phyloP scores from a whole-genome alignment of 2,113 vertebrate genomes.

The Phrynocephalus versicolor region DNA sequence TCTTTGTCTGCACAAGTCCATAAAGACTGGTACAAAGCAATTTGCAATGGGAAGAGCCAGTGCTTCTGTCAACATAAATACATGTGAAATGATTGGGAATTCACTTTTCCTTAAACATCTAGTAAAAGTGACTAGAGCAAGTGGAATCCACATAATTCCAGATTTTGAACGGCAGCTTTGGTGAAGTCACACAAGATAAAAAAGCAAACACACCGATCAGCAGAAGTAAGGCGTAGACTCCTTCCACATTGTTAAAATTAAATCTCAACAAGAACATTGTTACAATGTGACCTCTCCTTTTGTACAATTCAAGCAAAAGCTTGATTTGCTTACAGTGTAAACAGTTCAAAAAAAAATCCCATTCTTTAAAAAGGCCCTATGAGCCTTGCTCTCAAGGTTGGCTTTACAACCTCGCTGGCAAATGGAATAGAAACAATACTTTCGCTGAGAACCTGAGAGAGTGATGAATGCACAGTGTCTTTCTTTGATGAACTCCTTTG shows the following conservation, averaged over 20 bases:
- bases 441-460: background rate
- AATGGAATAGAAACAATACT: background rate
- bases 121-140: constrained; percentile 28
- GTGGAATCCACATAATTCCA: constrained; percentile 47
- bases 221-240: background rate
- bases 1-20: background rate
- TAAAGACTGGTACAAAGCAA: background rate
- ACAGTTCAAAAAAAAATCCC: background rate
- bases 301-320: constrained; percentile 12
- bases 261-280: background rate
- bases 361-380: background rate
- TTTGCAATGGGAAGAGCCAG: constrained; percentile 50
- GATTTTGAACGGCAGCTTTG: constrained; percentile 17
- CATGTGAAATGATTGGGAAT: constrained; percentile 53
- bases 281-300: background rate
- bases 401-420: background rate
- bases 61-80: constrained; percentile 51
- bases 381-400: background rate
- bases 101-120: constrained; percentile 27
- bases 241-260: background rate
- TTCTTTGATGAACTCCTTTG: background rate
- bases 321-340: background rate
- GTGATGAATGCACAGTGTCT: background rate
- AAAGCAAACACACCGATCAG: background rate
- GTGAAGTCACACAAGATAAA: constrained; percentile 15